Percentiles rank a stretch among this genome's conserved stretches.
phyloP scores from a whole-genome alignment of 2,797 vertebrate species.

The Sebastes goodei region DNA sequence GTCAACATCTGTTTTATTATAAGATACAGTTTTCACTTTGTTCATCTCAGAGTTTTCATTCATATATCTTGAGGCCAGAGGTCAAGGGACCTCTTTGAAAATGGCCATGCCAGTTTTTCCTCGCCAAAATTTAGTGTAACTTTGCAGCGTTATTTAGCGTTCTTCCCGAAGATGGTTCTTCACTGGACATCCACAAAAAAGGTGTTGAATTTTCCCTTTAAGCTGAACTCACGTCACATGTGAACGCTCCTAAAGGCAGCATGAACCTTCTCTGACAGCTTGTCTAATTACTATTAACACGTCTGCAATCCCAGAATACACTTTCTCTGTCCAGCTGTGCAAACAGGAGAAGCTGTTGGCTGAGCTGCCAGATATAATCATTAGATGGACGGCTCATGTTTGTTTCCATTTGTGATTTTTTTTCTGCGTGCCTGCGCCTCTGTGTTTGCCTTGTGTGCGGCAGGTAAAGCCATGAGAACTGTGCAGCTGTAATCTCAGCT shows the following conservation, averaged over 20 bases:
- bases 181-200: background rate
- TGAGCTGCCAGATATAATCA: slow-evolving; percentile 3
- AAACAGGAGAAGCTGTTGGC: slow-evolving; percentile 31
- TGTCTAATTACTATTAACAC: background rate
- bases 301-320: slow-evolving; percentile 3
- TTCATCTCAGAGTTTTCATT: too few relatives aligned
- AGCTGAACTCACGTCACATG: background rate
- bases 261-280: slow-evolving; percentile 4
- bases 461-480: slow-evolving; percentile 11
- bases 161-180: too few relatives aligned
- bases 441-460: slow-evolving; percentile 23
- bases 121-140: too few relatives aligned
- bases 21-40: too few relatives aligned
- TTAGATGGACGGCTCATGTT: background rate
- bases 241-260: background rate
- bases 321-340: slow-evolving; percentile 55
- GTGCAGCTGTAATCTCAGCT: slow-evolving; percentile 33
- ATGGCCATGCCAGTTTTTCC: too few relatives aligned
- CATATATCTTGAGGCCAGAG: too few relatives aligned
- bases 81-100: too few relatives aligned
- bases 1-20: too few relatives aligned
- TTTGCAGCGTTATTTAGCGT: too few relatives aligned
- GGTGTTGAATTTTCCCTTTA: background rate
- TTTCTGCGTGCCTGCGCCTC: background rate
- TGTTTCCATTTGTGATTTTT: background rate